Evolutionary conservation across 53 echinoderm and acorn worm genomes (phyloP).

Genomic region (Patiria pectinifera): DNA sequence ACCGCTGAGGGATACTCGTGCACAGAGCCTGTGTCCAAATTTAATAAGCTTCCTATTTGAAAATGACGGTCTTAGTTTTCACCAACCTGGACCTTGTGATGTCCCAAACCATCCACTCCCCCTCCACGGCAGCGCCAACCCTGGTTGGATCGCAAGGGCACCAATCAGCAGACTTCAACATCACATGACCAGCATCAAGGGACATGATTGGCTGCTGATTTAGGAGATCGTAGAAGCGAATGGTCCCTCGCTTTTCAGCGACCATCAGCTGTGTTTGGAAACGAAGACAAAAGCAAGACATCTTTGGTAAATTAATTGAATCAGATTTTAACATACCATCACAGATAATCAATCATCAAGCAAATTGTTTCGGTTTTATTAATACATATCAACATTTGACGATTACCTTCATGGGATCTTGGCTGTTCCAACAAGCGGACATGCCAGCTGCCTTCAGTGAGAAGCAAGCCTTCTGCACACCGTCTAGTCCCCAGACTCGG

Average conservation of each 20-base stretch:
- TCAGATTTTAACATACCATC: neutral
- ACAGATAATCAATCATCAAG: neutral
- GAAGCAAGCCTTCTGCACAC: conserved; percentile 81
- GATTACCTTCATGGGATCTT: conserved; percentile 90
- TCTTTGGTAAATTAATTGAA: neutral
- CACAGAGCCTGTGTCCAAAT: no score
- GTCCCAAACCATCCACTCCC: conserved; percentile 99
- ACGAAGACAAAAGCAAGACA: neutral
- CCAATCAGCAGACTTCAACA: conserved; percentile 91
- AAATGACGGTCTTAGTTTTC: neutral
- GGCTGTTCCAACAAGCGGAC: conserved; percentile 86
- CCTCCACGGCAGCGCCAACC: conserved; percentile 93
- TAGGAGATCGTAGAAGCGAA: conserved; percentile 91
- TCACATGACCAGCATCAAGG: conserved; percentile 81
- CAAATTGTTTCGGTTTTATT: neutral
- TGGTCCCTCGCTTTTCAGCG: conserved; percentile 84
- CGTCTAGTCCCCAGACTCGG: conserved; percentile 79
- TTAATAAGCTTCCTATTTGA: no score
- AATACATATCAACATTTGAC: neutral
- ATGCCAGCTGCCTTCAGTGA: conserved; percentile 86
- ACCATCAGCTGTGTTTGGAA: conserved; percentile 85
- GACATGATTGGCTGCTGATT: conserved; percentile 95
- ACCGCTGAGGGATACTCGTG: no score
- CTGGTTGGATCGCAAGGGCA: conserved; percentile 81
- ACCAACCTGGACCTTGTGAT: conserved; percentile 90